Base-by-base conservation (phyloP, 1,140 invertebrate species). In the Zaprionus gabonicus region DNA sequence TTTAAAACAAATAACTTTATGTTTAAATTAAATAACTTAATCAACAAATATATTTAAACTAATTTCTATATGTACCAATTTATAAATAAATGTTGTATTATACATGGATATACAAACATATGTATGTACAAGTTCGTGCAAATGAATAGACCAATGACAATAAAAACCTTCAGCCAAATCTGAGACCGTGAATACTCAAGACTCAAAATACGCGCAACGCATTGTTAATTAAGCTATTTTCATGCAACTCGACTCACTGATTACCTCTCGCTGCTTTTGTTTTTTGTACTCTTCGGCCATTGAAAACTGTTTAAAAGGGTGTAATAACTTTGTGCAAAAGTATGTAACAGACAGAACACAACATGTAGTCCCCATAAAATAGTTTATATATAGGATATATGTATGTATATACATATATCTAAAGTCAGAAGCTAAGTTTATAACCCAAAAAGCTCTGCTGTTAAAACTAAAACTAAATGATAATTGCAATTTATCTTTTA, bases 151-250 rank as follows among this genome's bases (percentile, higher is more conserved):
- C n/a, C 58, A 51, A 59, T 55, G 66, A 58, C 65, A 34, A 67
- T 70, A 64, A 76, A 83, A 83, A 73, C 82, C 82, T 81, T 84
- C 78, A 70, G 28, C 53, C 53, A 70, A 81, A 71, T 49, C 58
- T 31, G 67, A 78, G 82, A 85, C 82, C 82, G 75, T 84, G 82
- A 84, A 85, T 84, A 64, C 57, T 78, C 70, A 71, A 74, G 56
- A 62, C 59, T 57, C 41, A 44, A 63, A 85, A 75, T 49, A 88
- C 78, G 81, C 78, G 71, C 25, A 70, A 38, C 46, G 83, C 78
- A 83, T 78, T 70, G 87, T 70, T 86, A 85, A 87, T 87, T 78
- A 72, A 81, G 84, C 56, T 63, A 87, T 87, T 83, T 88, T 70
- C 71, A 87, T 88, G 80, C 83, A 76, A 28, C 68, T 59, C 72